A percentile compares a stretch with the other conserved stretches of the same genome.
Evolutionary conservation across 1,140 invertebrate species (phyloP).

Genomic region (Pseudomyrmex pallidus): DNA sequence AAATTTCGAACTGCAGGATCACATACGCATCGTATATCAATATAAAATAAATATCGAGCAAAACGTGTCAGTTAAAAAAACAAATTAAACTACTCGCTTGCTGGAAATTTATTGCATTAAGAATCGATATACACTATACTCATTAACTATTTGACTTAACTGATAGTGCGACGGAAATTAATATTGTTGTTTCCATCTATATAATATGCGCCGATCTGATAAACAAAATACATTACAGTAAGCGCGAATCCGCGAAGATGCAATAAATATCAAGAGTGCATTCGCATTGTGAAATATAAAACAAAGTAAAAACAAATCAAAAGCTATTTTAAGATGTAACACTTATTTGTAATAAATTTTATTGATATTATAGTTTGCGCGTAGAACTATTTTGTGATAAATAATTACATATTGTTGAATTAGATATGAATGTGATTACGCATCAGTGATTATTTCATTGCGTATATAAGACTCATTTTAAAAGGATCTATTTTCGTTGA

Average conservation of each 20-base stretch:
- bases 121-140: constrained; percentile 24
- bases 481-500: constrained; percentile 4
- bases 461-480: constrained; percentile 20
- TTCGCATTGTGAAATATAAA: neutral
- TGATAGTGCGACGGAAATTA: constrained; percentile 40
- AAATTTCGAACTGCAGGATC: neutral
- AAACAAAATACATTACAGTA: constrained; percentile 28
- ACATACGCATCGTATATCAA: neutral
- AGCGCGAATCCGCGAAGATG: neutral
- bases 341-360: constrained; percentile 25
- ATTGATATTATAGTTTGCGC: neutral
- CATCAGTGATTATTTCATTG: neutral
- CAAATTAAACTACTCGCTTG: constrained; percentile 25
- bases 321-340: constrained; percentile 12
- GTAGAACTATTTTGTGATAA: constrained; percentile 12
- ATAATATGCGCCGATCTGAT: constrained; percentile 4
- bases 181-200: constrained; percentile 38
- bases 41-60: constrained; percentile 36
- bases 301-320: neutral
- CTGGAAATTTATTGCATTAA: constrained; percentile 38
- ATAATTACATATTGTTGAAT: constrained; percentile 39
- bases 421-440: neutral
- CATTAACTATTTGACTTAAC: constrained; percentile 41
- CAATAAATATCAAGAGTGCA: constrained; percentile 4
- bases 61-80: constrained; percentile 53